Base-by-base conservation (phyloP, 1,140 invertebrate genomes). In the Diorhabda sublineata region DNA sequence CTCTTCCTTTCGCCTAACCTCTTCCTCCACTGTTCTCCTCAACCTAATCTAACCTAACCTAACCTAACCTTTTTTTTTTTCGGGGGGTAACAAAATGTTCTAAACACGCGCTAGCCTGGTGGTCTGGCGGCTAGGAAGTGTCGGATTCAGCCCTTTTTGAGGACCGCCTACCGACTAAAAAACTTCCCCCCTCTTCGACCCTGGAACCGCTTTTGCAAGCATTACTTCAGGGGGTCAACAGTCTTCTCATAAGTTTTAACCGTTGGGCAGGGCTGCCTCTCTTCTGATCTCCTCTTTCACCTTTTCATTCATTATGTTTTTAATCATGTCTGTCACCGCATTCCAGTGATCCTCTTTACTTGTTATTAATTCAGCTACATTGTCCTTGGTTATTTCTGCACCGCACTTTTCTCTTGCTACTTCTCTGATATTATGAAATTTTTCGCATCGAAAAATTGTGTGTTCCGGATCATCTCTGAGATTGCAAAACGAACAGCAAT, bases 41-140 rank as follows among this genome's bases (percentile, higher is more conserved):
- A 26, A 61, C 59, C 61, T 64, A 52, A 64, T 11, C 62, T 64
- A 64, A 66, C 64, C 52, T 58, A 3, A 66, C 64, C 64, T 58
- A 2, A 57, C 26, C 42, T 66, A 57, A 57, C 56, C 56, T n/a
- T n/a, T 3, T 0, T 44, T 64, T 65, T 64, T 64, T 64, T 45
- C 45, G 61, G 42, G 26, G n/a, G 43, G 61, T 8, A n/a, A 43
- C n/a, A 62, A 62, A 44, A 8, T 43, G 8, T 62, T 43, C 42
- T 62, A 43, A n/a, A 42, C 61, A 62, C 61, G 42, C 42, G 42
- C 58, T 45, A 41, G 43, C 61, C 45, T 62, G 61, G 61, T 62
- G 8, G 42, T 43, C 61, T 62, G 7, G 42, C 61, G 61, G 9
- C 5, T 11, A 41, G 45, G 61, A 11, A 62, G 61, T 62, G 61